phyloP scores from a whole-genome alignment of 2,113 vertebrate species.

The Cryptoleucopteryx plumbea region DNA sequence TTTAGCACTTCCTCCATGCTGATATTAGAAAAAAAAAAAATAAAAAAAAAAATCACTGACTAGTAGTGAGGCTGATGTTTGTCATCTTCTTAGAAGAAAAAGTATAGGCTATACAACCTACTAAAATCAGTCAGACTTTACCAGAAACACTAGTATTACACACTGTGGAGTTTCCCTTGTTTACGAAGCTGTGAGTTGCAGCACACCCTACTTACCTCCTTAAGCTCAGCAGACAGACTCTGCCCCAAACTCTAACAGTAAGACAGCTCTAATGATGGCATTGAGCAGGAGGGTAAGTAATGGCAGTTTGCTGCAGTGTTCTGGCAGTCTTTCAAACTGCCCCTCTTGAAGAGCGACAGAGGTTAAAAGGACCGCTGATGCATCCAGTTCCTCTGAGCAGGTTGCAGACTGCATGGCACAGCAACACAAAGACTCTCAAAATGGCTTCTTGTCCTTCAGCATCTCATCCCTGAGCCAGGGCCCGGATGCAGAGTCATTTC shows the following conservation, averaged over 20 bases:
- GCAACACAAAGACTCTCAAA: neutral
- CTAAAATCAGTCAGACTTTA: neutral
- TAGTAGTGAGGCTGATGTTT: constrained; percentile 39
- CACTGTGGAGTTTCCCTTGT: neutral
- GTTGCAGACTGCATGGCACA: neutral
- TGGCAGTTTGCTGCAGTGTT: neutral
- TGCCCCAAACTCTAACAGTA: neutral
- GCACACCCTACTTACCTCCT: neutral
- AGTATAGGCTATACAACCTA: neutral
- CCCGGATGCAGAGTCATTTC: neutral
- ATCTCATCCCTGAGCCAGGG: neutral
- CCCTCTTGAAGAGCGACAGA: neutral
- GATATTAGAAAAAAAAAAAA: neutral
- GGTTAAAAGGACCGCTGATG: constrained; percentile 8
- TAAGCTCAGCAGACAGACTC: neutral
- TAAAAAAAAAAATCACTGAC: neutral
- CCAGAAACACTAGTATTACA: neutral
- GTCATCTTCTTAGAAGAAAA: constrained; percentile 23
- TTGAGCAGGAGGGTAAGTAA: neutral
- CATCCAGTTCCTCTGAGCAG: neutral
- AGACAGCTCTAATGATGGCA: neutral
- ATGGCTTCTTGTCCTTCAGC: neutral
- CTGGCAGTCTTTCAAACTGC: constrained; percentile 35
- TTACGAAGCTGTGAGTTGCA: neutral
- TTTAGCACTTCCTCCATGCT: neutral